Conservation (phyloP, 2,888 invertebrate genomes). For the Gastrophysa polygoni region DNA sequence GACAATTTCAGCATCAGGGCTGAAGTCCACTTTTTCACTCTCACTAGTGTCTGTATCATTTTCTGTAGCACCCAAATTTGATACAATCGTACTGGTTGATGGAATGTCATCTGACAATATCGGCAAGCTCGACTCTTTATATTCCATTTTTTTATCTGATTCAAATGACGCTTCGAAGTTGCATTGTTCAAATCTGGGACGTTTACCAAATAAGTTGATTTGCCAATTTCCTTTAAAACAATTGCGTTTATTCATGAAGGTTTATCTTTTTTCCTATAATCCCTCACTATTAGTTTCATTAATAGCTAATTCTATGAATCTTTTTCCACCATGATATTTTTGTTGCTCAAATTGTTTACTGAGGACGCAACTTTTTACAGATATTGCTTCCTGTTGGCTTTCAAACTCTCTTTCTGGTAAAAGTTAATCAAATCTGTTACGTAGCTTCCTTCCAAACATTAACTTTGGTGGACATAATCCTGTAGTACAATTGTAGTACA, state of each 20-base stretch:
- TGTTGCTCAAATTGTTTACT: constrained; percentile 9
- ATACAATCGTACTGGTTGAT: too few relatives aligned
- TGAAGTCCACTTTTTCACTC: too few relatives aligned
- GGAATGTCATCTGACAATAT: too few relatives aligned
- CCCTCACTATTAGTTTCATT: constrained; percentile 11
- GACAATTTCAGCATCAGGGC: too few relatives aligned
- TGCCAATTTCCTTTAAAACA: constrained; percentile 13
- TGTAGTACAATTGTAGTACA: constrained; percentile 5
- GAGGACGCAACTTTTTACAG: neutral
- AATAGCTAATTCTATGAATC: constrained; percentile 1
- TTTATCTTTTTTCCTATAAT: constrained; percentile 12
- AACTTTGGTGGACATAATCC: constrained; percentile 7
- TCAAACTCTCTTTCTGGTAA: constrained; percentile 1
- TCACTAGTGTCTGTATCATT: too few relatives aligned
- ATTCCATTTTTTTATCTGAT: constrained; percentile 11
- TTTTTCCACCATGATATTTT: too few relatives aligned
- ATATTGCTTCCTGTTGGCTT: neutral
- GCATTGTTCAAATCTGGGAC: too few relatives aligned
- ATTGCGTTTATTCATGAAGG: constrained; percentile 4
- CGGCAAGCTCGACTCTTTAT: too few relatives aligned
- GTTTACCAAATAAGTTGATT: too few relatives aligned
- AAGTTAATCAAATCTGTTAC: constrained; percentile 10
- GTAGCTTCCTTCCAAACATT: constrained; percentile 12
- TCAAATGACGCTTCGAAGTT: constrained; percentile 16
- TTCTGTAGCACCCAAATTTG: too few relatives aligned